phyloP scores from a whole-genome alignment of 2,888 invertebrate species.

The Monopis laevigella region DNA sequence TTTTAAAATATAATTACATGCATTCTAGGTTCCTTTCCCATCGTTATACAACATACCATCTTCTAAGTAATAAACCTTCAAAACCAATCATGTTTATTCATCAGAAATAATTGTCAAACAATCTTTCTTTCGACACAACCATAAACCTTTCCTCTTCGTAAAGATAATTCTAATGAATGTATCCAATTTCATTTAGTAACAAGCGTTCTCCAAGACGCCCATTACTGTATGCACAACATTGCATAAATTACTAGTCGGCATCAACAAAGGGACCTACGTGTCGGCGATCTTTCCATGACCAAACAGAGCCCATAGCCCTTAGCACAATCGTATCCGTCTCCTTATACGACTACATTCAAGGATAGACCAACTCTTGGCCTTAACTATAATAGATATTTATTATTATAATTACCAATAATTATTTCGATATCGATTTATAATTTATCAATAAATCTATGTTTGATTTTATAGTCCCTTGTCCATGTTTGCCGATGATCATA shows the following conservation, averaged over 20 bases:
- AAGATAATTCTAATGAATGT: constrained; percentile 6
- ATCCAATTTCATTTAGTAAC: constrained; percentile 6
- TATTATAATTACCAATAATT: constrained; percentile 7
- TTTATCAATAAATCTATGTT: too few species aligned
- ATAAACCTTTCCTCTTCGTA: background rate
- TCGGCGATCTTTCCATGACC: constrained; percentile 11
- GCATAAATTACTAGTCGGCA: constrained; percentile 11
- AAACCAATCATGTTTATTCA: too few species aligned
- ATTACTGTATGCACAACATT: constrained; percentile 5
- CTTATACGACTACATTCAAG: constrained; percentile 7
- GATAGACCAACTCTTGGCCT: constrained; percentile 1
- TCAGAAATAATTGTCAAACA: too few species aligned
- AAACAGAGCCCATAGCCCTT: constrained; percentile 9
- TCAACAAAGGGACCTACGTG: constrained; percentile 5
- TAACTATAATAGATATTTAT: constrained; percentile 4
- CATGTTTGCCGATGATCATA: too few species aligned
- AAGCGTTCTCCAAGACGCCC: background rate
- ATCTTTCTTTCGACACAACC: background rate
- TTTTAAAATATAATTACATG: too few species aligned
- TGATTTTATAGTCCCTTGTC: too few species aligned
- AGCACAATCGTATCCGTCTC: constrained; percentile 5
- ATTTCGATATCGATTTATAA: too few species aligned
- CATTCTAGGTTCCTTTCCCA: too few species aligned
- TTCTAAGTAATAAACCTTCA: too few species aligned
- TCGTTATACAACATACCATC: too few species aligned